Percentiles rank a stretch among this genome's conserved stretches.
Conservation (phyloP, 2,888 invertebrate species). For the Drosophila niveifrons region DNA sequence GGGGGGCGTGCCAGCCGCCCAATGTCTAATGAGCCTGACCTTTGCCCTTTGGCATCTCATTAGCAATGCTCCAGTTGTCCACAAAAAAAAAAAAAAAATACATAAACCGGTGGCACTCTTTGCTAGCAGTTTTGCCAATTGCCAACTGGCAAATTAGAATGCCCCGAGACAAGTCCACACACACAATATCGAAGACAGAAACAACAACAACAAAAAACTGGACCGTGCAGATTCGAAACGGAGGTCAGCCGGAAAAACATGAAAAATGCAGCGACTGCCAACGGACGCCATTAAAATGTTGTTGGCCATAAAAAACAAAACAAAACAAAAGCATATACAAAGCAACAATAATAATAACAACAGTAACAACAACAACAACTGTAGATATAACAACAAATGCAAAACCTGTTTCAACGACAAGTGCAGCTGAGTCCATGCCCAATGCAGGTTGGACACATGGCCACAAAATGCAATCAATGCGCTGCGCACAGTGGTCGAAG, state of each 20-base stretch:
- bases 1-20: conserved; percentile 52
- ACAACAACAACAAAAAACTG: conserved; percentile 35
- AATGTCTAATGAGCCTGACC: conserved; percentile 62
- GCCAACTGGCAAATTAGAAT: conserved; percentile 78
- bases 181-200: conserved; percentile 39
- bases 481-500: conserved; percentile 57
- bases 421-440: conserved; percentile 74
- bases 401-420: conserved; percentile 75
- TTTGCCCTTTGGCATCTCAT: conserved; percentile 59
- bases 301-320: conserved; percentile 43
- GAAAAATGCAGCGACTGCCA: conserved; percentile 71
- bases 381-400: conserved; percentile 33
- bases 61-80: conserved; percentile 68
- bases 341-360: conserved; percentile 43
- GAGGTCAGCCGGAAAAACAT: conserved; percentile 80
- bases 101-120: conserved; percentile 42
- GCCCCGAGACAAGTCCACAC: conserved; percentile 64
- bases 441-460: conserved; percentile 78
- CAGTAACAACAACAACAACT: conserved; percentile 30
- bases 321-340: conserved; percentile 7
- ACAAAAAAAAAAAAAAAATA: conserved; percentile 21
- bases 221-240: conserved; percentile 66
- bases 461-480: conserved; percentile 60
- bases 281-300: conserved; percentile 51
- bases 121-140: neutral